Conservation (phyloP, 2,113 vertebrate genomes). For the Neoarius graeffei region DNA sequence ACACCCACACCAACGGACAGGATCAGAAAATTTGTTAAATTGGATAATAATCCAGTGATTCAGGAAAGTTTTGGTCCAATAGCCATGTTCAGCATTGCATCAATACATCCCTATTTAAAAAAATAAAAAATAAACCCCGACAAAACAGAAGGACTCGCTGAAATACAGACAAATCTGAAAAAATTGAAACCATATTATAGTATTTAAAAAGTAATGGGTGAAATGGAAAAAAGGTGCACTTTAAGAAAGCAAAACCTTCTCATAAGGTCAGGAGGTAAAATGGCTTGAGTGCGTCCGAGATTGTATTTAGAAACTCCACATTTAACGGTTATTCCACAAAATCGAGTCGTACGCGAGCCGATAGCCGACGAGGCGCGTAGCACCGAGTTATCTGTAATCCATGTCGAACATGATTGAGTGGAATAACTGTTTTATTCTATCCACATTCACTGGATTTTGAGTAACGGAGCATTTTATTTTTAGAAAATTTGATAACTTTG, state of each 20-base stretch:
- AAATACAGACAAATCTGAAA: neutral
- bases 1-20: neutral
- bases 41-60: neutral
- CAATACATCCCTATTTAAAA: neutral
- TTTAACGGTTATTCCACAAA: neutral
- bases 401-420: no score
- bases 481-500: no score
- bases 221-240: neutral
- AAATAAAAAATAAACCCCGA: neutral
- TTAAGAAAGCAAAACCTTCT: neutral
- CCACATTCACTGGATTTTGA: no score
- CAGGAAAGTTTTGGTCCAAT: neutral
- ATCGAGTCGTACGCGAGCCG: no score
- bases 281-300: neutral
- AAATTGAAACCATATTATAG: neutral
- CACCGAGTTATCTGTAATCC: no score
- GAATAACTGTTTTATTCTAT: no score
- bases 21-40: neutral
- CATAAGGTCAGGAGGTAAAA: neutral
- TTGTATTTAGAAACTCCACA: neutral
- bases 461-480: no score
- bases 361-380: no score
- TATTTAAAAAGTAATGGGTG: neutral
- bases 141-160: neutral
- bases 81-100: neutral